phyloP scores from a whole-genome alignment of 2,888 invertebrate species.

The Tryphoninae sp. region DNA sequence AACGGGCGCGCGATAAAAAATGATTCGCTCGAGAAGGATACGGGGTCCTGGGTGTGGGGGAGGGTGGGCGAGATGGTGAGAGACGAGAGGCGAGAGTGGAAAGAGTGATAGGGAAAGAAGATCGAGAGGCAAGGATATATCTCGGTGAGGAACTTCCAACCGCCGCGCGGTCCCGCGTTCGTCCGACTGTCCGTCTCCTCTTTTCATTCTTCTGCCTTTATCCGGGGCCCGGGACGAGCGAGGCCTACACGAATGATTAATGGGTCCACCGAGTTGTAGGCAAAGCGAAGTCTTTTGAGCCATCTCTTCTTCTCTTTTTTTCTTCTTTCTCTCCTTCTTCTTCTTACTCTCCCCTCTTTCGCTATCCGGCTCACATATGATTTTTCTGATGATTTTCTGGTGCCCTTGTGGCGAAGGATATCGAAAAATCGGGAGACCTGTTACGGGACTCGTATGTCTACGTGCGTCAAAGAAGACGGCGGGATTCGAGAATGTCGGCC shows the following conservation, averaged over 20 bases:
- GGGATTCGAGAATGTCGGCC: slow-evolving; percentile 3
- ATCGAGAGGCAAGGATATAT: slow-evolving; percentile 58
- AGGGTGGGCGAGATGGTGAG: slow-evolving; percentile 18
- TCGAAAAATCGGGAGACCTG: slow-evolving; percentile 46
- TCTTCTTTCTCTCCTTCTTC: slow-evolving; percentile 20
- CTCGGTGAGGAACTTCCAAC: slow-evolving; percentile 45
- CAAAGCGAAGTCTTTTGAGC: slow-evolving; percentile 59
- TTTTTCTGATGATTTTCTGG: slow-evolving; percentile 60
- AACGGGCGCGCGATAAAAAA: slow-evolving; percentile 57
- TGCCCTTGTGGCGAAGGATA: slow-evolving; percentile 48
- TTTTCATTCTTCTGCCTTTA: slow-evolving; percentile 74
- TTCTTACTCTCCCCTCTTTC: neutral
- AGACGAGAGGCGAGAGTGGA: slow-evolving; percentile 12
- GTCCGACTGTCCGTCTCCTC: slow-evolving; percentile 74
- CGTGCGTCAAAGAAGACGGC: slow-evolving; percentile 29
- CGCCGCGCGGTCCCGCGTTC: slow-evolving; percentile 48
- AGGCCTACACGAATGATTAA: slow-evolving; percentile 77
- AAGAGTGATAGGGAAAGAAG: slow-evolving; percentile 56
- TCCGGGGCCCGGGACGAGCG: slow-evolving; percentile 63
- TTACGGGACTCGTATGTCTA: neutral
- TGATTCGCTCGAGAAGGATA: slow-evolving; percentile 57
- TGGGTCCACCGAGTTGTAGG: slow-evolving; percentile 73
- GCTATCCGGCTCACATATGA: slow-evolving; percentile 18
- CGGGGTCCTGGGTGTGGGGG: slow-evolving; percentile 28
- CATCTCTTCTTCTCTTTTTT: slow-evolving; percentile 24